Base-by-base conservation (phyloP, 2,888 invertebrate species). In the Heliconius ismenius region DNA sequence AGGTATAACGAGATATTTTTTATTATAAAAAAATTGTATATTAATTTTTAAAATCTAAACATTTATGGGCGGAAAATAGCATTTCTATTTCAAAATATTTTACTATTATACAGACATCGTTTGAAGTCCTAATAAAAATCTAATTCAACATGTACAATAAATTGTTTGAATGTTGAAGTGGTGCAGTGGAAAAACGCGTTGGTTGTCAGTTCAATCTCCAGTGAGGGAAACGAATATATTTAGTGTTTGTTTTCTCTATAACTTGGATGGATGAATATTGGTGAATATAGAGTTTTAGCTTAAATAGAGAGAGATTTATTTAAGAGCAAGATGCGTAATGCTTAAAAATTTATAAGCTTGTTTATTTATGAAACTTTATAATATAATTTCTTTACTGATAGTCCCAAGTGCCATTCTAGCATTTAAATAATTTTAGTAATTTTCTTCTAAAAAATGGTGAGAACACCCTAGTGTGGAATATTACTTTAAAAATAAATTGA, bases 61-160 rank as follows among this genome's bases (percentile, higher is more conserved):
- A 70, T 58, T 70, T 70, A 32, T 21, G 54, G 15, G 24, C 58
- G 32, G 70, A 36, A 70, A 70, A 70, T 58, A 58, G n/a, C n/a
- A 58, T 36, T 70, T 70, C 58, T 70, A 58, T 70, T 58, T 70
- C n/a, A 54, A 26, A 70, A 32, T 15, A 32, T 70, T 54, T 70
- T n/a, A 58, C 54, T 70, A 70, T 54, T 69, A 70, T 58, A 58
- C 18, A 6, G n/a, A 70, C 15, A 70, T 58, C 69, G 70, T n/a
- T 70, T 70, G 15, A 32, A 70, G n/a, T 70, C 15, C n/a, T 70
- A 32, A 70, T 69, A 69, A 69, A 69, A 69, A 58, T 54, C 54
- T 32, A 69, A 69, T 69, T 54, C 28, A 54, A 11, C 54, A 11
- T 28, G 54, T 49, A 13, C 54, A 69, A 65, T 24, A 43, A 3